Percentiles rank a stretch among this genome's conserved stretches.
These are phyloP conservation scores for Tympanuchus pallidicinctus DNA, from an alignment of 2,113 vertebrate species.

Conservation along the genomic window DNA sequence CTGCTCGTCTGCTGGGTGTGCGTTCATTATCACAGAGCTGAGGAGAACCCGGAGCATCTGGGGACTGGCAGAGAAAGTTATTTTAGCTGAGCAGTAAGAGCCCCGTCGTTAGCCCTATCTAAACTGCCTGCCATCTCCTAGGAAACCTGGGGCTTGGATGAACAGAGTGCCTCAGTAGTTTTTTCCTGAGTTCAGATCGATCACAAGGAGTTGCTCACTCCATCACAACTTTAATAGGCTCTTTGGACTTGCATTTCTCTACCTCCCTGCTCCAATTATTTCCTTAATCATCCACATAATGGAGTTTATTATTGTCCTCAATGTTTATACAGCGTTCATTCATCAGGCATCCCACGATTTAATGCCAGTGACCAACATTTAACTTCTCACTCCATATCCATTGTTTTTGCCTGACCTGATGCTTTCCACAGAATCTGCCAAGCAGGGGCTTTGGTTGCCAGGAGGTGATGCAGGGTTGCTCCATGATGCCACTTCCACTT, in stretches of 20 bases:
- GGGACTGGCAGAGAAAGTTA: background rate
- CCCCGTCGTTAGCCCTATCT: background rate
- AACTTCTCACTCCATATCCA: background rate
- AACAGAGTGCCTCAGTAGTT: background rate
- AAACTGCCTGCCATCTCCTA: background rate
- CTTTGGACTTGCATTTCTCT: background rate
- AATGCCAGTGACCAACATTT: background rate
- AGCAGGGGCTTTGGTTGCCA: too few species aligned
- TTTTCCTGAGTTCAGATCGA: background rate
- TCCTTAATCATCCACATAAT: rapidly evolving
- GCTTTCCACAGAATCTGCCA: background rate
- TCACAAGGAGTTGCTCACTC: background rate
- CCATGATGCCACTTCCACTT: background rate
- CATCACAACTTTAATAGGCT: background rate
- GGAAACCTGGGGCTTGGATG: background rate
- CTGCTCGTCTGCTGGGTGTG: background rate
- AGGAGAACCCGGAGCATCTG: background rate
- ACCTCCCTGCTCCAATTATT: background rate
- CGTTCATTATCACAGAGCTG: background rate
- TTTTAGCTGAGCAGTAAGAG: background rate
- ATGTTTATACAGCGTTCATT: background rate
- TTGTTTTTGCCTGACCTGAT: background rate
- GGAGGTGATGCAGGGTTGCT: background rate
- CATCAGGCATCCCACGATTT: background rate
- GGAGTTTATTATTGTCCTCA: background rate